These are phyloP conservation scores for Meloidogyne floridensis DNA, from an alignment of 1,140 invertebrate species.

Conservation along the genomic window DNA sequence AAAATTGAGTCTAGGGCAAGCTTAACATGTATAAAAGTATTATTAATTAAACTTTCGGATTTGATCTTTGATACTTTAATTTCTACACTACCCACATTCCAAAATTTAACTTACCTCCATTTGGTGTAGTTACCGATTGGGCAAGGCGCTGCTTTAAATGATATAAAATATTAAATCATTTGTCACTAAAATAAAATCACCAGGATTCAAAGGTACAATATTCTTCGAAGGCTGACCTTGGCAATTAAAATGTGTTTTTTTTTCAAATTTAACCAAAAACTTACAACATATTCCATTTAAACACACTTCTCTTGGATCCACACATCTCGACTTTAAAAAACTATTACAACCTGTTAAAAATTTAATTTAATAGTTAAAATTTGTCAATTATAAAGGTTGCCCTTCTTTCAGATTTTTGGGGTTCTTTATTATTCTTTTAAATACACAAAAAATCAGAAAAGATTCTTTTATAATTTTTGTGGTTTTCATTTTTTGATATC, in stretches of 20 bases:
- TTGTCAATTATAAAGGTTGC: too few relatives aligned
- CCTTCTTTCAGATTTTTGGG: background rate
- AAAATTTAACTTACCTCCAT: constrained; percentile 6
- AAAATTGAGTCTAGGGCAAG: background rate
- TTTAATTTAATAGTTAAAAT: too few relatives aligned
- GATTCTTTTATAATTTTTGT: too few relatives aligned
- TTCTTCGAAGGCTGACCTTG: constrained; percentile 11
- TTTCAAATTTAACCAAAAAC: background rate
- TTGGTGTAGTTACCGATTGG: background rate
- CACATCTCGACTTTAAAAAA: background rate
- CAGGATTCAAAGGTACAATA: background rate
- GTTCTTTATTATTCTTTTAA: too few relatives aligned
- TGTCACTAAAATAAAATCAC: background rate
- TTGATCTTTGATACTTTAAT: too few relatives aligned
- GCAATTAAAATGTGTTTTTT: background rate
- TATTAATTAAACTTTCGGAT: background rate
- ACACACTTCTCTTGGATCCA: constrained; percentile 3
- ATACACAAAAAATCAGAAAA: too few relatives aligned
- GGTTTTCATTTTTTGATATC: too few relatives aligned
- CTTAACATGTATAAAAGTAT: background rate
- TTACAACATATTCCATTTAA: constrained; percentile 12
- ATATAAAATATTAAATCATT: background rate
- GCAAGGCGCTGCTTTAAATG: background rate
- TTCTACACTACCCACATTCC: background rate
- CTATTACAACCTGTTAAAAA: background rate